phyloP scores from a whole-genome alignment of 1,140 invertebrate species.

The Andrena cerasifolii region DNA sequence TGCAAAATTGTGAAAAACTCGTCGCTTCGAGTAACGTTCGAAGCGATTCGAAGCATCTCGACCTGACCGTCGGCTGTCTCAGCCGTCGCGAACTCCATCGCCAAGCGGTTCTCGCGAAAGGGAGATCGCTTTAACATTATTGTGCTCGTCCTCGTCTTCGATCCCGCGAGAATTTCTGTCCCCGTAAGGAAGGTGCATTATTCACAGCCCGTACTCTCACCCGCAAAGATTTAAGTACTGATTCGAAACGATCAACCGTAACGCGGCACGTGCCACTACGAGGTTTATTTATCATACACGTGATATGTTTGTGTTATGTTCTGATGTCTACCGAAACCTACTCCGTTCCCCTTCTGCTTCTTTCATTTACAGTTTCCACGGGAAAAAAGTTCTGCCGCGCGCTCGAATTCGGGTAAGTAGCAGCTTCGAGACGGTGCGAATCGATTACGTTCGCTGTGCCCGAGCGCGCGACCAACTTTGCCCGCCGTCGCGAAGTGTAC shows the following conservation, averaged over 20 bases:
- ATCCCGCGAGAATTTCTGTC: neutral
- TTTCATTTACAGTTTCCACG: neutral
- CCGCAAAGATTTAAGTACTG: slow-evolving; percentile 58
- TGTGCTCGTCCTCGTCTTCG: neutral
- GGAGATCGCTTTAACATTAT: slow-evolving; percentile 21
- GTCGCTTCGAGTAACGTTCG: neutral
- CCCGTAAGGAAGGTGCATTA: slow-evolving; percentile 49
- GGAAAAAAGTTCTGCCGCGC: neutral
- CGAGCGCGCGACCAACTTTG: neutral
- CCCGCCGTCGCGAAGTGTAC: neutral
- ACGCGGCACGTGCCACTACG: slow-evolving; percentile 3
- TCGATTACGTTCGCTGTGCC: too few relatives aligned
- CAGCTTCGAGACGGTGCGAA: too few relatives aligned
- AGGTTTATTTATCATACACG: slow-evolving; percentile 14
- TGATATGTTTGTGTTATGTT: slow-evolving; percentile 59
- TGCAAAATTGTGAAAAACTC: too few relatives aligned
- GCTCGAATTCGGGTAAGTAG: neutral
- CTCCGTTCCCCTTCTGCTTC: too few relatives aligned
- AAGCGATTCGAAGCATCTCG: slow-evolving; percentile 6
- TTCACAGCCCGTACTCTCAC: slow-evolving; percentile 65
- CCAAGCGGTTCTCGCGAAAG: slow-evolving; percentile 12
- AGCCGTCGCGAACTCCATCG: too few relatives aligned
- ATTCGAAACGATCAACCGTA: slow-evolving; percentile 36
- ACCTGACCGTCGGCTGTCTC: too few relatives aligned
- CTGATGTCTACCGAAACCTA: neutral